Base-by-base conservation (phyloP, 2,113 vertebrate genomes). In the Lynx canadensis region DNA sequence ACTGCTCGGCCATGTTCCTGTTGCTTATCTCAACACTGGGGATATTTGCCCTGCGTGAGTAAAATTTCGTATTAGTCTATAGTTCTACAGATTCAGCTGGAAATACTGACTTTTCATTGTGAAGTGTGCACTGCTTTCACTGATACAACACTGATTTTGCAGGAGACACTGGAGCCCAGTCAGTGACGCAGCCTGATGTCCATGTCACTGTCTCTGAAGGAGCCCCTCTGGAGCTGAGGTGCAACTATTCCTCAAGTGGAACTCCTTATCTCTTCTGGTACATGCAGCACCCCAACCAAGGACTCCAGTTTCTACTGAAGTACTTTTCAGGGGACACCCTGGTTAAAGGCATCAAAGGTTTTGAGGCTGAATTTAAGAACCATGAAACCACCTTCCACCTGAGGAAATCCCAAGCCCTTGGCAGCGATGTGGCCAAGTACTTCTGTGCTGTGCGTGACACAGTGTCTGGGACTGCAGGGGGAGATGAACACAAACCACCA, bases 331-430 rank as follows among this genome's bases (percentile, higher is more conserved):
- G 71, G 0, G 4, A 71, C 23, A 25, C 79, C 5, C 7, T 19
- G 9, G 83, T 93, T 74, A 81, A 83, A 89, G 93, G 82, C 74
- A 81, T 81, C 76, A 92, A 52, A 16, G 60, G 18, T 48, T 95
- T 97, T 83, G 48, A 88, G 13, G 93, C 60, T 45, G 81, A 84
- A 66, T 19, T 88, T 18, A 84, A 23, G 3, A 86, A 55, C 23
- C 41, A 3, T 13, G 86, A 96, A n/a, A 66, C 68, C 16, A 89
- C 97, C 52, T 97, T 96, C 60, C 63, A 93, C 86, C 45, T 96
- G 84, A 89, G 23, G 65, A 97, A 97, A 73, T 65, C 6, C 21
- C 25, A 23, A 36, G 71, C 76, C 18, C 50, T 52, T 12, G 63
- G 31, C 82, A 92, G 52, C 4, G 83, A 95, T 23, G 21, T 29